Evolutionary conservation across 1,140 invertebrate genomes (phyloP), one percentile per base, ranked within the genome.

Genomic region (Dryas iulia): DNA sequence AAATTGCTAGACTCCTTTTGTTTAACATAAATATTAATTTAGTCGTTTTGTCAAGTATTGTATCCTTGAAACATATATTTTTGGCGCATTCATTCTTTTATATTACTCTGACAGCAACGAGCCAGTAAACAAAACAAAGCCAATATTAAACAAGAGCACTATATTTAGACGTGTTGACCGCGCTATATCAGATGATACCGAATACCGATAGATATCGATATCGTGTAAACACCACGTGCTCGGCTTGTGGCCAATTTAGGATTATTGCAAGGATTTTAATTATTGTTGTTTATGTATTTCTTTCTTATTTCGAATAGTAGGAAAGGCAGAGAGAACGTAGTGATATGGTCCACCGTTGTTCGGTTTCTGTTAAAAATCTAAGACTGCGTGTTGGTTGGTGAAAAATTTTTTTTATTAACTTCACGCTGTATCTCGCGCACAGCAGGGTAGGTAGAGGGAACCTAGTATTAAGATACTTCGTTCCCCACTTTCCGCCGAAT

Each of bases 181-280:
- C 39, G 39, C 39, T n/a, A 47, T 47, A 47, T 47, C 14, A 47
- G 39, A 47, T 47, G 39, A 47, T 47, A 47, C 39, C 39, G 39
- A 47, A 47, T 47, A 47, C 39, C 39, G 39, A 47, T 47, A 47
- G 18, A n/a, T 18, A 8, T 47, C 39, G 39, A 47, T 47, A 47
- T 47, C 39, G 18, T 8, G 18, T 18, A 18, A 47, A 47, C 14
- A 47, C 14, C 39, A 47, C 39, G 39, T 21, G 18, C 14, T 47
- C 0, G n/a, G 33, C n/a, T 35, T 47, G 39, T 47, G 14, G 1
- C 14, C 5, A 1, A 7, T n/a, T 35, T 14, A 2, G 33, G n/a
- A 35, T 14, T 35, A n/a, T 14, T 35, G n/a, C 33, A 12, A 35
- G 33, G 33, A 35, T 35, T 14, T n/a, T 14, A 35, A 14, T 35